Conservation (phyloP, 2,113 vertebrate species). For the Pangasianodon gigas region DNA sequence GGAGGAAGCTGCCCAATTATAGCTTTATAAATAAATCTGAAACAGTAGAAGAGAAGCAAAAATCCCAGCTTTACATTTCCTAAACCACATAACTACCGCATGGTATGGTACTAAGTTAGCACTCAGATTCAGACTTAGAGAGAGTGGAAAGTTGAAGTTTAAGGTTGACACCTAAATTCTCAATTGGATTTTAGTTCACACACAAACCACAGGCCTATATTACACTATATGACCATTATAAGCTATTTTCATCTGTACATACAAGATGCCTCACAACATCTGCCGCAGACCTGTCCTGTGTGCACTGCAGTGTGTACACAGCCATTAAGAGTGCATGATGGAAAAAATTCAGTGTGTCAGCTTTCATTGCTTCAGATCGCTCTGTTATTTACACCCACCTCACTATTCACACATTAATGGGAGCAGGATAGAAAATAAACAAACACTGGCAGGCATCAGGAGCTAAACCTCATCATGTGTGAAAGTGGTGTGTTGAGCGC, state of each 20-base stretch:
- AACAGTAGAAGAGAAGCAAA: neutral
- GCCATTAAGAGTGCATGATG: constrained; percentile 49
- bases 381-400: constrained; percentile 38
- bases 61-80: neutral
- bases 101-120: neutral
- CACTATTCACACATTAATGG: constrained; percentile 43
- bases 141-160: neutral
- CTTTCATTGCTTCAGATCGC: constrained; percentile 51
- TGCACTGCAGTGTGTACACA: constrained; percentile 37
- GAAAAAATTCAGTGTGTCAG: constrained; percentile 47
- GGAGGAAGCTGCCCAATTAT: neutral
- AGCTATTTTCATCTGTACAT: constrained; percentile 24
- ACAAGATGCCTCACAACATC: neutral
- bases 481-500: constrained; percentile 16
- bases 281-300: neutral
- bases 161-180: neutral
- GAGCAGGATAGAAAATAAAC: constrained; percentile 28
- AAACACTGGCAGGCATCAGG: constrained; percentile 48
- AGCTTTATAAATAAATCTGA: neutral
- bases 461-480: constrained; percentile 27
- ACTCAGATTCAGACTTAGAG: neutral
- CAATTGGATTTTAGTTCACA: neutral
- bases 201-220: neutral
- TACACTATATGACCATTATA: constrained; percentile 1
- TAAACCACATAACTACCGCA: neutral